Evolutionary conservation across 2,113 vertebrate species (phyloP).

Genomic region (sheep (Ovis aries)): ARS-UI_Ramb_v3.0 NC_056055.1:182018001-182018500

Average conservation of each 20-base stretch:
- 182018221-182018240: neutral
- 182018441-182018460: neutral
- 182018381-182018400: neutral
- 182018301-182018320: neutral
- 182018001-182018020: neutral
- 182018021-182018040: neutral
- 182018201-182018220: neutral
- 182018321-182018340: neutral
- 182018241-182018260: neutral
- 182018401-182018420: neutral
- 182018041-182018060: neutral
- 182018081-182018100: neutral
- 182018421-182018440: neutral
- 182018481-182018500: neutral
- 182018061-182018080: neutral
- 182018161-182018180: neutral
- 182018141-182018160: neutral
- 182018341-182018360: neutral
- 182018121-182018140: neutral
- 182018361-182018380: neutral
- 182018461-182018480: neutral
- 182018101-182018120: neutral
- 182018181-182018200: neutral
- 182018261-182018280: neutral
- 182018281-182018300: neutral